These are phyloP conservation scores for Tichodroma muraria DNA, from an alignment of 2,113 vertebrate species.

Conservation along the genomic window DNA sequence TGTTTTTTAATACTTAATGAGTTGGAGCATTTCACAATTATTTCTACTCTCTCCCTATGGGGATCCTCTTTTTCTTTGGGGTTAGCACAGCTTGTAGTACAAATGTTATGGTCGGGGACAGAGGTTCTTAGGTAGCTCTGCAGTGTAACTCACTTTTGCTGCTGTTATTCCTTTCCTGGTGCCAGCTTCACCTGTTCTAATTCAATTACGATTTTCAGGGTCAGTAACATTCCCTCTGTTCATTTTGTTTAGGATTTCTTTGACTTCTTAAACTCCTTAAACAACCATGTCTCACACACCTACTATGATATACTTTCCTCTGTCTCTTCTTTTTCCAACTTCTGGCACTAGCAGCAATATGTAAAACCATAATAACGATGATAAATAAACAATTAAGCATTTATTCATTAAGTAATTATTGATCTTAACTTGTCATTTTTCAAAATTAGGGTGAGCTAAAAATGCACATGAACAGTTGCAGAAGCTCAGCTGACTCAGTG, in stretches of 20 bases:
- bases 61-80: background rate
- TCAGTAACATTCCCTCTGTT: background rate
- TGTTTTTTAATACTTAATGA: background rate
- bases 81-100: background rate
- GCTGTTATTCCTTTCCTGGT: background rate
- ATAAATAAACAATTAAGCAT: background rate
- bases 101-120: background rate
- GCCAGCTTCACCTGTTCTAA: background rate
- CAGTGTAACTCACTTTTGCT: background rate
- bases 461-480: background rate
- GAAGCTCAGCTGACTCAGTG: background rate
- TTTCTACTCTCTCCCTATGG: background rate
- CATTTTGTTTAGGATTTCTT: background rate
- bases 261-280: background rate
- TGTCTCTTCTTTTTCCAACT: background rate
- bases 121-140: background rate
- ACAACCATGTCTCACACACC: background rate
- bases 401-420: background rate
- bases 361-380: background rate
- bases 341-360: background rate
- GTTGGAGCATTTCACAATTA: background rate
- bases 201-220: background rate
- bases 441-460: background rate
- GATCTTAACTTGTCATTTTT: background rate
- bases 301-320: background rate